Conservation (phyloP, 2,888 invertebrate genomes). For the Phyto melanocephala region DNA sequence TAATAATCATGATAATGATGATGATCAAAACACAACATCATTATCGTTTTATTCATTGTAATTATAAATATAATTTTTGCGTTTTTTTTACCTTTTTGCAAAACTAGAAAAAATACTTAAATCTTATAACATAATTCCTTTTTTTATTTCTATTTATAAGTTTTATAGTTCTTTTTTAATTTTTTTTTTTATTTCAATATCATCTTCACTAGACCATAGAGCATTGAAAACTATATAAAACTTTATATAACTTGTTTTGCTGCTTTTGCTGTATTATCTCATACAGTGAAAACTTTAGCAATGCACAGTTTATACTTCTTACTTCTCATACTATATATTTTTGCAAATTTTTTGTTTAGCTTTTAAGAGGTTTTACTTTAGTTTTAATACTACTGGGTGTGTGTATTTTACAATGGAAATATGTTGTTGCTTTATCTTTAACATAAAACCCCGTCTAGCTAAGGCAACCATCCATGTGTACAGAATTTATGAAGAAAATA, state of each 20-base stretch:
- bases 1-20: slow-evolving; percentile 11
- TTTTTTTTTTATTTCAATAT: slow-evolving; percentile 21
- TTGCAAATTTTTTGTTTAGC: background rate
- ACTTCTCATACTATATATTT: background rate
- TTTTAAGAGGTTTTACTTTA: slow-evolving; percentile 15
- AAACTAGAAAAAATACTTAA: background rate
- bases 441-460: slow-evolving; percentile 1
- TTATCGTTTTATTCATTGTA: slow-evolving; percentile 21
- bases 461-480: slow-evolving; percentile 39
- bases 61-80: slow-evolving; percentile 37
- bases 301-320: too few relatives aligned
- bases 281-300: slow-evolving; percentile 40
- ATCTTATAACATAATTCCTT: slow-evolving; percentile 4
- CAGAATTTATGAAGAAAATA: slow-evolving; percentile 23
- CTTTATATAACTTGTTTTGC: slow-evolving; percentile 63
- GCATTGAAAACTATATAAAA: slow-evolving; percentile 33
- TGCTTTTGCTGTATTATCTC: slow-evolving; percentile 23
- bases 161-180: slow-evolving; percentile 3
- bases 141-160: slow-evolving; percentile 17
- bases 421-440: slow-evolving; percentile 3
- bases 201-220: slow-evolving; percentile 67
- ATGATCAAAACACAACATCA: slow-evolving; percentile 1
- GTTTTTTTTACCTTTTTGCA: slow-evolving; percentile 16
- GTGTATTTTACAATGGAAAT: background rate
- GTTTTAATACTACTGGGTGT: background rate